These are phyloP conservation scores for Coregonus ussuriensis DNA, from an alignment of 2,797 vertebrate species.

Conservation along the genomic window DNA sequence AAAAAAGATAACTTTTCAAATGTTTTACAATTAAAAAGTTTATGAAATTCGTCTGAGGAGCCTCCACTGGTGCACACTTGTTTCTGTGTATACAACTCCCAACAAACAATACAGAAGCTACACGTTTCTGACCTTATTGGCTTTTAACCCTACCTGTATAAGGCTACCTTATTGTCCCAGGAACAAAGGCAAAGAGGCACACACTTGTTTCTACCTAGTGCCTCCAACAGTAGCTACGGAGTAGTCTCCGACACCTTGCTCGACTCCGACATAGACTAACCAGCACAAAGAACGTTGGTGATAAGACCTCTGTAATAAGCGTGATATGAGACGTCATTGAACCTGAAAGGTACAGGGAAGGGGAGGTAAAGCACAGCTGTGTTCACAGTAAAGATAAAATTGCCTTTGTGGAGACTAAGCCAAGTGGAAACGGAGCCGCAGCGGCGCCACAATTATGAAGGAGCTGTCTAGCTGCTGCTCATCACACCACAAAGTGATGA, in stretches of 20 bases:
- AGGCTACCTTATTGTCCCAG: background rate
- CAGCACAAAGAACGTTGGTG: slow-evolving; percentile 3
- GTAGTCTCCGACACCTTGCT: slow-evolving; percentile 1
- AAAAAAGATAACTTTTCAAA: too few relatives aligned
- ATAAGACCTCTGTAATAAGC: slow-evolving; percentile 37
- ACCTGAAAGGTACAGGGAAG: slow-evolving; percentile 16
- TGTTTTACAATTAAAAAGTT: too few relatives aligned
- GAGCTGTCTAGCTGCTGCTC: slow-evolving; percentile 19
- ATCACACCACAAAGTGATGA: slow-evolving; percentile 26
- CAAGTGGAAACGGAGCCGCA: slow-evolving; percentile 27
- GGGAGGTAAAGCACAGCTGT: slow-evolving; percentile 27
- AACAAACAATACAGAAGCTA: background rate
- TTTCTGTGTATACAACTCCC: background rate
- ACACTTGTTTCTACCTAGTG: background rate
- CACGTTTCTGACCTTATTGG: background rate
- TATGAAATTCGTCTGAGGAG: too few relatives aligned
- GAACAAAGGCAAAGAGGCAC: background rate
- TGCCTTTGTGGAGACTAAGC: slow-evolving; percentile 31
- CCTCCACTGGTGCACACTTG: background rate
- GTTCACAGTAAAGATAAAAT: slow-evolving; percentile 27
- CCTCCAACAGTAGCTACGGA: background rate
- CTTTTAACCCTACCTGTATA: background rate
- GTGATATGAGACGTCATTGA: slow-evolving; percentile 10
- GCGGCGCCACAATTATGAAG: slow-evolving; percentile 34
- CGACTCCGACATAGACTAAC: background rate